Evolutionary conservation across 1,140 invertebrate genomes (phyloP).

Genomic region (Paracyclopina nana): DNA sequence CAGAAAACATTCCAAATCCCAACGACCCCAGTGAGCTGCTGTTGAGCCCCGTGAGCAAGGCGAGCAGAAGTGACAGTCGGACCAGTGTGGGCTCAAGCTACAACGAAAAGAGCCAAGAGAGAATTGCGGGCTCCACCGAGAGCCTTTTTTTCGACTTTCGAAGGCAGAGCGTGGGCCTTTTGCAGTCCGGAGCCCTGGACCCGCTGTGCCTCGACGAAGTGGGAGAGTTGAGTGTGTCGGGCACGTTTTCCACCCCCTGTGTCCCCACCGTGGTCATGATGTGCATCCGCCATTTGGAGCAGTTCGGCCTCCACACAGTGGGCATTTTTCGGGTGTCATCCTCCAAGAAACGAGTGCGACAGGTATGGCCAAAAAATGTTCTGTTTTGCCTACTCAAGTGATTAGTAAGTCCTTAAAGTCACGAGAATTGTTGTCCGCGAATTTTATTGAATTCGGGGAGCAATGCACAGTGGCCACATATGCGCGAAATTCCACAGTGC

Average conservation of each 20-base stretch:
- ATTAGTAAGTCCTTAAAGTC: too few relatives aligned
- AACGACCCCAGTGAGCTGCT: neutral
- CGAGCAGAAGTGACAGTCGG: constrained; percentile 15
- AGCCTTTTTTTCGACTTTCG: constrained; percentile 7
- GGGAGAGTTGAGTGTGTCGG: too few relatives aligned
- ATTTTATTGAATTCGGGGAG: too few relatives aligned
- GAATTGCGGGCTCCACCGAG: constrained; percentile 4
- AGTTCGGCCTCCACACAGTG: constrained; percentile 52
- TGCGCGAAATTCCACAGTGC: too few relatives aligned
- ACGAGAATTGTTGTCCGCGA: too few relatives aligned
- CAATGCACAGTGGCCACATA: too few relatives aligned
- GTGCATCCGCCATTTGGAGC: constrained; percentile 57
- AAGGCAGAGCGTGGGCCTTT: neutral
- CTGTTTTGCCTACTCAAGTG: too few relatives aligned
- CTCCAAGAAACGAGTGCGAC: constrained; percentile 69
- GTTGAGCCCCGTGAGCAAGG: neutral
- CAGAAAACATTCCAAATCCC: constrained; percentile 15
- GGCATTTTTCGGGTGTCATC: constrained; percentile 74
- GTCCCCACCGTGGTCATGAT: constrained; percentile 47
- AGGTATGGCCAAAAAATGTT: constrained; percentile 38
- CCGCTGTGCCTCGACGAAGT: constrained; percentile 17
- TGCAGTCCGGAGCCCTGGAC: neutral
- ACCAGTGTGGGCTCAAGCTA: constrained; percentile 11
- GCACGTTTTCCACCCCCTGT: constrained; percentile 22
- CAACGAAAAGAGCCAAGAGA: too few relatives aligned